Base-by-base conservation (phyloP, 2,797 vertebrate genomes). In the Urosaurus nigricauda region DNA sequence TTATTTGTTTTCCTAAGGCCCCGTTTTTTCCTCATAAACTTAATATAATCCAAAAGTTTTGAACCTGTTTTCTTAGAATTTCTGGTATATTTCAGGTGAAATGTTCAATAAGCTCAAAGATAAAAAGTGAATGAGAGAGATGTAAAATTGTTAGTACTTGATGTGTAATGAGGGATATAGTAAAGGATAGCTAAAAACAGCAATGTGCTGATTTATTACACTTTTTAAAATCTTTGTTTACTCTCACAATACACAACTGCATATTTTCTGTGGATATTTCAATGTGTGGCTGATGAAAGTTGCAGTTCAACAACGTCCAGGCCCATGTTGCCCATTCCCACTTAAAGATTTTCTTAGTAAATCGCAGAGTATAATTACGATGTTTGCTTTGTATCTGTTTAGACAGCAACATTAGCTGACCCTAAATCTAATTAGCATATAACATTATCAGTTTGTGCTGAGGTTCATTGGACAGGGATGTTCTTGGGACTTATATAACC, bases 81-180 rank as follows among this genome's bases (percentile, higher is more conserved):
- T 83, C 13, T 77, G 21, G 47, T 26, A 63, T 47, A 60, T 29
- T 35, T 43, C 65, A 89, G 26, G n/a, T 56, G 58, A 2, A 24
- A 65, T 3, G 40, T 17, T 81, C 88, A 86, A 70, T 86, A 86
- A 90, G 74, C 7, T 91, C 79, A 9, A 2, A 91, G 83, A 83
- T 83, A 4, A 89, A 89, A 35, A 37, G 21, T 86, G 85, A 32
- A 32, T 91, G 21, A 29, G 12, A 87, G 63, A 56, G 71, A 37
- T 78, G 26, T 35, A 78, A 78, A 68, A 32, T 21, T 79, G 75
- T 43, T 83, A 77, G 1, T 81, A 21, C 2, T 88, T 43, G 35
- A 56, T 16, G 16, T 56, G 3, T 77, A 88, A 83, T 91, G 78
- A 88, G 75, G 63, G 82, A 88, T 40, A 0, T 51, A 75, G 40